Evolutionary conservation across 2,888 invertebrate species (phyloP), one percentile per base, ranked within the genome.

Genomic region (Phlogophora meticulosa): DNA sequence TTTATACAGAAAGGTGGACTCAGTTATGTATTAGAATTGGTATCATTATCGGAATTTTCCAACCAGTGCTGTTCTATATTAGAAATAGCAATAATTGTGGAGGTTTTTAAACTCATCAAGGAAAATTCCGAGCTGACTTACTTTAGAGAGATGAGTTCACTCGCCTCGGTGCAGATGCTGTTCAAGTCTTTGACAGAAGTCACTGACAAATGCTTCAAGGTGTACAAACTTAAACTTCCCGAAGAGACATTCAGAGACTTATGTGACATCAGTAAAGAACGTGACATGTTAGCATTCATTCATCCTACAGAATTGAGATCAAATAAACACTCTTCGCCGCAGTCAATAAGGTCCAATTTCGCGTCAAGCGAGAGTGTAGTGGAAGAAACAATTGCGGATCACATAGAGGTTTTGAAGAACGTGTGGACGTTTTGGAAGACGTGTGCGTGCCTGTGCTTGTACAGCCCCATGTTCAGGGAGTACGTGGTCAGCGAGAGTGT

Each of bases 1-100:
- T 97, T 97, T 72, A 95, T 96, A 9, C 95, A 96, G 69, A 93
- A 96, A 48, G 94, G 96, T 0, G 97, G 96, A 0, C 87, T 97
- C 40, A 92, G 95, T 43, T 96, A 96, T 74, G 96, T 96, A 0
- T 81, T 96, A 4, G 95, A 96, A 69, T 79, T 97, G 60, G 92
- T 97, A 1, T 90, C 94, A 0, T 87, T 96, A 52, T 89, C 95
- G 0, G 93, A 95, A 55, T 97, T 97, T 74, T 96, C 96, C 0
- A 96, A 96, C 71, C 95, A 95, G 66, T 96, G 96, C 81, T 97
- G 97, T 80, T 92, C 96, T 2, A 95, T 97, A 46, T 88, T 97
- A 20, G 97, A 97, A 85, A 96, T 97, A 61, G 94, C 96, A 0
- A 96, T 96, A 2, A 93, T 96, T 4, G 96, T 97, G 58, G 96